A percentile compares a stretch with the other conserved stretches of the same genome.
Evolutionary conservation across 2,888 invertebrate genomes (phyloP).

Genomic region (Drosophila anceps): DNA sequence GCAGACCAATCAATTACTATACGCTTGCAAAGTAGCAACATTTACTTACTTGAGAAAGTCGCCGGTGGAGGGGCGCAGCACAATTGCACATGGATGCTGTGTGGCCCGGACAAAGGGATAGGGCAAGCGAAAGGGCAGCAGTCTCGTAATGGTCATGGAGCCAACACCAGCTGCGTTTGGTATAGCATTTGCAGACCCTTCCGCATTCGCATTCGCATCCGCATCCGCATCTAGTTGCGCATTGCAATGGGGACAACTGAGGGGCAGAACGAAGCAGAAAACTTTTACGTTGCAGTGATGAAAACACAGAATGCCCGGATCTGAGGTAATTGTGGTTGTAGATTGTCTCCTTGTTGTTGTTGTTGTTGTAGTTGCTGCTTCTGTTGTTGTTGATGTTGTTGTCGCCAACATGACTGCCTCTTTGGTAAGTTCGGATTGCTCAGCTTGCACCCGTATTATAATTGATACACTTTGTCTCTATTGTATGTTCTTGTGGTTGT

Average conservation of each 20-base stretch:
- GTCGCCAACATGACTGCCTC: slow-evolving; percentile 70
- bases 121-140: slow-evolving; percentile 93
- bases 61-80: slow-evolving; percentile 94
- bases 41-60: slow-evolving; percentile 93
- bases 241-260: slow-evolving; percentile 92
- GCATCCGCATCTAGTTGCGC: slow-evolving; percentile 86
- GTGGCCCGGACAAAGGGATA: slow-evolving; percentile 94
- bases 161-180: slow-evolving; percentile 34
- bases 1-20: not conserved
- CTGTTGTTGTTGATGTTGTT: slow-evolving; percentile 49
- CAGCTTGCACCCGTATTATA: slow-evolving; percentile 73
- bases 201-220: slow-evolving; percentile 30
- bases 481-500: slow-evolving; percentile 19
- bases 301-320: slow-evolving; percentile 95
- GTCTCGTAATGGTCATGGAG: slow-evolving; percentile 84
- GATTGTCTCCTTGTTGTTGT: slow-evolving; percentile 29
- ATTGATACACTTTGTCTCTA: slow-evolving; percentile 77
- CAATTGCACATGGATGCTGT: slow-evolving; percentile 92
- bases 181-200: slow-evolving; percentile 7
- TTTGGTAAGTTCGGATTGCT: slow-evolving; percentile 26
- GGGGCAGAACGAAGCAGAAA: slow-evolving; percentile 92
- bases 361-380: slow-evolving; percentile 6
- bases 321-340: slow-evolving; percentile 86
- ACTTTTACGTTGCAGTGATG: slow-evolving; percentile 94
- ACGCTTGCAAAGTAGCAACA: not conserved